Evolutionary conservation across 1,140 invertebrate genomes (phyloP).

Genomic region (Heterodera carotae): DNA sequence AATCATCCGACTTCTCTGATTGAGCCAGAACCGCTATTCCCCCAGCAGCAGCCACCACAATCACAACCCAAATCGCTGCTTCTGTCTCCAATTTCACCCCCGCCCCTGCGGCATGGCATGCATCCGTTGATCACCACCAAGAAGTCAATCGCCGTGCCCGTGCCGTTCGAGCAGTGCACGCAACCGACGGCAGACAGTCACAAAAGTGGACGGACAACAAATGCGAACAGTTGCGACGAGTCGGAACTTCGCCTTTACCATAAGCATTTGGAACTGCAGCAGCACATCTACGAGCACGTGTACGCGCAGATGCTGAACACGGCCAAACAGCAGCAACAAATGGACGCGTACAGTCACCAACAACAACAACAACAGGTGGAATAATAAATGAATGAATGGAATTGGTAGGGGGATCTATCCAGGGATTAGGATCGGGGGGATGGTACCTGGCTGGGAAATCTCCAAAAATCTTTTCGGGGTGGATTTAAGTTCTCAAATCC

Average conservation of each 20-base stretch:
- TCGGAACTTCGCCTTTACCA: slow-evolving; percentile 52
- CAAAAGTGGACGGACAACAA: background rate
- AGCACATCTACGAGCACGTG: slow-evolving; percentile 55
- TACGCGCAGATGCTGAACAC: slow-evolving; percentile 37
- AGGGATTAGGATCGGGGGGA: no score
- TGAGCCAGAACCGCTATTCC: background rate
- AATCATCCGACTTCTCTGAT: background rate
- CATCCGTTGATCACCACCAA: background rate
- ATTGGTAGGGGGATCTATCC: background rate
- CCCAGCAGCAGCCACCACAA: background rate
- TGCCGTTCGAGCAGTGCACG: background rate
- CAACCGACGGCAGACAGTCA: background rate
- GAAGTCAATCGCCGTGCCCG: background rate
- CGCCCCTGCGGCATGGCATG: background rate
- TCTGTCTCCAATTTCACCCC: slow-evolving; percentile 8
- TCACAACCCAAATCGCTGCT: background rate
- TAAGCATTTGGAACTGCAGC: slow-evolving; percentile 54
- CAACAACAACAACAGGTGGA: slow-evolving; percentile 32
- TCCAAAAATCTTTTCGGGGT: no score
- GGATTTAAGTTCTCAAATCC: no score
- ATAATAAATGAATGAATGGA: background rate
- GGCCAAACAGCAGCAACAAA: background rate
- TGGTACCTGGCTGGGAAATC: no score
- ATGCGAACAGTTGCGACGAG: slow-evolving; percentile 50
- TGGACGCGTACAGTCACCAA: slow-evolving; percentile 42